Base-by-base conservation (phyloP, 1,140 invertebrate genomes). In the Dendroctonus valens region DNA sequence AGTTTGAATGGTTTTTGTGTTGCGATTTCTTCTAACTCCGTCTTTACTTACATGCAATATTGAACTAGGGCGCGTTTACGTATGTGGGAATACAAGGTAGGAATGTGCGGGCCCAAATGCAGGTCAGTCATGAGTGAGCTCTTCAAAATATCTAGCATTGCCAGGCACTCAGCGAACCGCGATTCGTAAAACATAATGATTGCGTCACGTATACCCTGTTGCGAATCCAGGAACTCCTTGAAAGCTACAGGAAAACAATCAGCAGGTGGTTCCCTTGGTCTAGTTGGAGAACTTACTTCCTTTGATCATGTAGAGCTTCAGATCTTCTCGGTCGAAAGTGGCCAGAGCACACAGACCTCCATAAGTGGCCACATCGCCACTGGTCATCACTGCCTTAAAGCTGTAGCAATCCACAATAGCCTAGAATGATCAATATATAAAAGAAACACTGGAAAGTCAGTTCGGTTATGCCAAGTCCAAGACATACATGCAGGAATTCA, bases 131-230 rank as follows among this genome's bases (percentile, higher is more conserved):
- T 83, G 67, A 99, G 85, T 82, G 96, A 96, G 81, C 98, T 95
- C 76, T 91, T 93, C 72, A 99, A 94, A 78, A 98, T 95, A 76
- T 95, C 92, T 41, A 99, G 81, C 67, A 98, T 81, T 78, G 92
- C 96, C 71, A 99, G 85, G 80, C 97, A 99, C 26, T 89, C 91
- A 26, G 94, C 96, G 82, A 99, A 99, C 78, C 98, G 97, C 9
- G 96, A 98, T 80, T 98, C 94, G 78, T 98, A 97, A 82, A 99
- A 99, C 83, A 96, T 96, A 79, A 96, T 93, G 70, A 99, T 94
- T 72, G 99, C 96, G 80, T 99, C 97, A 72, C 97, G 85, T 68
- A 99, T 81, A 77, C 97, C 95, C 41, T 97, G 97, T 77, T 99
- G 97, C 72, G 98, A 84, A 83, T 99, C 98, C 73, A 99, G 81